Conservation (phyloP, 2,888 invertebrate species). For the Sialis lutaria region DNA sequence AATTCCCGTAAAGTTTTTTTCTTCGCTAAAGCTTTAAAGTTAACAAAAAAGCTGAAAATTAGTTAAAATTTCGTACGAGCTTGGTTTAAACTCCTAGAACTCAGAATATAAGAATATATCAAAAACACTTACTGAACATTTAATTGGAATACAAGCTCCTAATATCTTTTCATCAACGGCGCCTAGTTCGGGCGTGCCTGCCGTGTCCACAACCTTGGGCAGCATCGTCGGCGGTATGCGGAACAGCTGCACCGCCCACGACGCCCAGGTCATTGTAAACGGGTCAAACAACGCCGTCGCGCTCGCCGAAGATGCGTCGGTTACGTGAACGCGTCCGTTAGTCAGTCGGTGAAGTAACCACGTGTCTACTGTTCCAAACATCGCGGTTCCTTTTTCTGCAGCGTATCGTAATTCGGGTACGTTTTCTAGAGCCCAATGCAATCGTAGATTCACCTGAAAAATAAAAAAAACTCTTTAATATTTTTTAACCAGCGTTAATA, state of each 20-base stretch:
- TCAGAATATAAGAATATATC: slow-evolving; percentile 4
- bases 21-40: too few species aligned
- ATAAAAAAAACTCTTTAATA: too few species aligned
- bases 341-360: slow-evolving; percentile 81
- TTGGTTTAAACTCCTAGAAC: too few species aligned
- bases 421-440: slow-evolving; percentile 64
- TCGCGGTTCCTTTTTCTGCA: slow-evolving; percentile 40
- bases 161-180: slow-evolving; percentile 44
- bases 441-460: slow-evolving; percentile 50
- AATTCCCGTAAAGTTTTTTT: too few species aligned
- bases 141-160: slow-evolving; percentile 62
- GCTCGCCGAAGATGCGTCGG: slow-evolving; percentile 82
- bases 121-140: slow-evolving; percentile 41
- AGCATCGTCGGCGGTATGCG: slow-evolving; percentile 57
- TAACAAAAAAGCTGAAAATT: too few species aligned
- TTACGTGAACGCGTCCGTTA: slow-evolving; percentile 43
- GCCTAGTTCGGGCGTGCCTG: slow-evolving; percentile 50
- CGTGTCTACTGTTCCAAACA: slow-evolving; percentile 81
- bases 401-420: slow-evolving; percentile 49
- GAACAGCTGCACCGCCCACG: slow-evolving; percentile 48
- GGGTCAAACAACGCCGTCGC: slow-evolving; percentile 90
- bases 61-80: too few species aligned
- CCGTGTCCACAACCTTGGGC: slow-evolving; percentile 66
- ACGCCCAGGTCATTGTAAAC: slow-evolving; percentile 73
- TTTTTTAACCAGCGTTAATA: too few species aligned